These are phyloP conservation scores for Himantopus leucocephalus DNA, from an alignment of 2,113 vertebrate genomes.

Conservation along the genomic window DNA sequence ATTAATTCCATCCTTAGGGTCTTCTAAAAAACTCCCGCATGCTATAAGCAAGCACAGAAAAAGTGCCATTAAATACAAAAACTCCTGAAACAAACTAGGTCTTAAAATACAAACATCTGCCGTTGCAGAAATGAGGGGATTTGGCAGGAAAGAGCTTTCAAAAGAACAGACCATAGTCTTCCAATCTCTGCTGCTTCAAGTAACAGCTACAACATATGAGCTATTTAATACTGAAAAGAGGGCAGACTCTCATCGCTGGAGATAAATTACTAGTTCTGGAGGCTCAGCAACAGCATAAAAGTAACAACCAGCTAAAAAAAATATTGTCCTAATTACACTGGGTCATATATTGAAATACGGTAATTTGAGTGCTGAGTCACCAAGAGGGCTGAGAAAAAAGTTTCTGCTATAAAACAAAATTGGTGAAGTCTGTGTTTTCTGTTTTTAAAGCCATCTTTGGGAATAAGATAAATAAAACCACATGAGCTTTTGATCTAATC, in stretches of 20 bases:
- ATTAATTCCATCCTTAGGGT: not conserved
- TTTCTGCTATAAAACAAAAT: not conserved
- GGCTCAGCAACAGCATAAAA: constrained; percentile 3
- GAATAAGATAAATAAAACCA: not conserved
- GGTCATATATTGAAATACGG: constrained; percentile 11
- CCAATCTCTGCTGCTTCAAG: not conserved
- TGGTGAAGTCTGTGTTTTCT: not conserved
- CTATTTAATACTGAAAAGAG: not conserved
- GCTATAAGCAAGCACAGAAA: not conserved
- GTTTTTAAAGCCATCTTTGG: not conserved
- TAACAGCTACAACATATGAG: not conserved
- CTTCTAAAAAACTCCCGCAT: not conserved
- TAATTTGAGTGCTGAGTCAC: constrained; percentile 50
- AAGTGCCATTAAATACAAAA: not conserved
- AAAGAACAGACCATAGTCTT: not conserved
- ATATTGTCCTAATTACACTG: constrained; percentile 15
- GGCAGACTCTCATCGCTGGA: not conserved
- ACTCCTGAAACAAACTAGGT: not conserved
- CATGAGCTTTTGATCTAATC: not conserved
- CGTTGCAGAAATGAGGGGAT: not conserved
- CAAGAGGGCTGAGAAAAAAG: not conserved
- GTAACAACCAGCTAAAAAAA: constrained; percentile 13
- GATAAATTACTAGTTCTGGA: not conserved
- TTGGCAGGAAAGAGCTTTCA: not conserved
- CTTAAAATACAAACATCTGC: constrained; percentile 8